A percentile compares a stretch with the other conserved stretches of the same genome.
These are phyloP conservation scores for Drosophila incognita DNA, from an alignment of 2,888 invertebrate genomes.

Conservation along the genomic window DNA sequence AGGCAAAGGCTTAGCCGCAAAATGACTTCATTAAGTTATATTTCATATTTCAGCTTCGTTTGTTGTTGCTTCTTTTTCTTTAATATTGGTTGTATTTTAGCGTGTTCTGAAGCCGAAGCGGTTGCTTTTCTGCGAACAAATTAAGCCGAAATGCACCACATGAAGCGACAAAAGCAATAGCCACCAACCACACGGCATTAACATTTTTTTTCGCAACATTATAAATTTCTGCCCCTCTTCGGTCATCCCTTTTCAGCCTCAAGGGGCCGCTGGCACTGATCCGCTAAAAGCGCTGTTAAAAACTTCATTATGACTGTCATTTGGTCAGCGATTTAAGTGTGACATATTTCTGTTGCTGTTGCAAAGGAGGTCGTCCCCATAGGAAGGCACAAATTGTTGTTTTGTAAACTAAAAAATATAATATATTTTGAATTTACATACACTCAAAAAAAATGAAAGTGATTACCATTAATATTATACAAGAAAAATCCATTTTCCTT, in stretches of 20 bases:
- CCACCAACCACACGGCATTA: slow-evolving; percentile 38
- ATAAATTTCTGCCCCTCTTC: slow-evolving; percentile 19
- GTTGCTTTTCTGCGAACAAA: slow-evolving; percentile 71
- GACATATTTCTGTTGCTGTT: slow-evolving; percentile 62
- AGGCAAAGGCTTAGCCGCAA: slow-evolving; percentile 65
- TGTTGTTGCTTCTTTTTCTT: slow-evolving; percentile 1
- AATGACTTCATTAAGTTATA: slow-evolving; percentile 77
- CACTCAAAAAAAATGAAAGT: not conserved
- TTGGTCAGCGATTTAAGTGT: slow-evolving; percentile 66
- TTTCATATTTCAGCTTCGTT: slow-evolving; percentile 57
- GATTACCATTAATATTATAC: not conserved
- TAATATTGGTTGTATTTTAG: slow-evolving; percentile 13
- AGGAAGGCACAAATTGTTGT: slow-evolving; percentile 5
- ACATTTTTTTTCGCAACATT: slow-evolving; percentile 27
- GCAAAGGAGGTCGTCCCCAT: slow-evolving; percentile 24
- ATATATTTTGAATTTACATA: not conserved
- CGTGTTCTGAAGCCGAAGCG: slow-evolving; percentile 15
- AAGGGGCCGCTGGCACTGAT: slow-evolving; percentile 61
- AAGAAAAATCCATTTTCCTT: not conserved
- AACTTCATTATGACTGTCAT: slow-evolving; percentile 73
- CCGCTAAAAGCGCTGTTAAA: slow-evolving; percentile 79
- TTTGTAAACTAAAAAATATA: not conserved
- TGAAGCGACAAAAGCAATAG: slow-evolving; percentile 37
- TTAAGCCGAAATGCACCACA: slow-evolving; percentile 71
- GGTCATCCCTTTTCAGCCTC: not conserved